phyloP scores from a whole-genome alignment of 1,140 invertebrate genomes.

The Drosophila littoralis region DNA sequence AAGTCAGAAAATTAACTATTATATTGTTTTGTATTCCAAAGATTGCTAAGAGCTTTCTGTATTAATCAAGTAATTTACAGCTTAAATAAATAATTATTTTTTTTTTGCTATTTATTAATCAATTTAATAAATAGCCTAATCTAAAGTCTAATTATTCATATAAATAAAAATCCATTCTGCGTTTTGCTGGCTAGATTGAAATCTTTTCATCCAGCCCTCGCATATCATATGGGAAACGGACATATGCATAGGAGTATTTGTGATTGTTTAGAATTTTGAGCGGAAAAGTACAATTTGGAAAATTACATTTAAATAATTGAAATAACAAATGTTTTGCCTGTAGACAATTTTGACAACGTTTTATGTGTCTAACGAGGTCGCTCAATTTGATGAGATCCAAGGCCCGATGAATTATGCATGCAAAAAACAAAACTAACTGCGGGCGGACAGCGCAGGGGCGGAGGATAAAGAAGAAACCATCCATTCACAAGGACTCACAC shows the following conservation, averaged over 20 bases:
- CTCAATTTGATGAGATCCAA: slow-evolving; percentile 76
- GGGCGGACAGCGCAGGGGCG: background rate
- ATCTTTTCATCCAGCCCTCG: slow-evolving; percentile 5
- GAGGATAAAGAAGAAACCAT: slow-evolving; percentile 16
- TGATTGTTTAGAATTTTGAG: slow-evolving; percentile 25
- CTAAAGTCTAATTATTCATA: background rate
- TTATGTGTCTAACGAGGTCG: slow-evolving; percentile 64
- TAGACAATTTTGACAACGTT: slow-evolving; percentile 74
- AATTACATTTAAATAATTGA: slow-evolving; percentile 81
- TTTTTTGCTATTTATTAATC: too few relatives aligned
- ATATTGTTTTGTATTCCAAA: too few relatives aligned
- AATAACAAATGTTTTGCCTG: slow-evolving; percentile 70
- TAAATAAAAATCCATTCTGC: background rate
- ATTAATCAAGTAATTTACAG: too few relatives aligned
- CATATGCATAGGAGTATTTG: slow-evolving; percentile 11
- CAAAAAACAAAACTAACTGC: slow-evolving; percentile 66
- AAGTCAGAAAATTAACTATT: too few relatives aligned
- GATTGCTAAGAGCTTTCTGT: too few relatives aligned
- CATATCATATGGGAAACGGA: background rate
- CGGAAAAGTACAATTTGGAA: slow-evolving; percentile 61
- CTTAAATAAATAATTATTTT: too few relatives aligned
- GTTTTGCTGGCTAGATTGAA: background rate
- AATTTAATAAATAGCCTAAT: too few relatives aligned
- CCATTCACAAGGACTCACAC: slow-evolving; percentile 12
- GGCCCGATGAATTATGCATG: slow-evolving; percentile 72